These are phyloP conservation scores for Drosophila paranaensis DNA, from an alignment of 2,888 invertebrate species.

Conservation along the genomic window DNA sequence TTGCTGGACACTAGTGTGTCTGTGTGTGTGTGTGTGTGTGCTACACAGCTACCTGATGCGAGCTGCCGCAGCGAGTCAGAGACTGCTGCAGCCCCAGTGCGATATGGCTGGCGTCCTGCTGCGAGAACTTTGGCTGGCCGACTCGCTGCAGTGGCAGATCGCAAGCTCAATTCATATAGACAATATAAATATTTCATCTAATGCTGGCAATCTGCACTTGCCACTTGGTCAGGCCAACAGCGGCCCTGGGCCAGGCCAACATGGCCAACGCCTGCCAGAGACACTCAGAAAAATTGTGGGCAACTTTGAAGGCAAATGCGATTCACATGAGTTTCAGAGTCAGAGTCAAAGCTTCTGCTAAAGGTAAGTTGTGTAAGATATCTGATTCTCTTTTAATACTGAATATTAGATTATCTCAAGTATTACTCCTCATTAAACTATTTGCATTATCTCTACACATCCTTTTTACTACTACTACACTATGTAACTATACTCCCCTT, in stretches of 20 bases:
- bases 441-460: not conserved
- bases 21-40: constrained; percentile 33
- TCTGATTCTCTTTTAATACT: no score
- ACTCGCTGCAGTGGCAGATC: constrained; percentile 47
- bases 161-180: constrained; percentile 82
- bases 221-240: constrained; percentile 42
- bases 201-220: constrained; percentile 83
- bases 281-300: constrained; percentile 25
- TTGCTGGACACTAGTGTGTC: constrained; percentile 82
- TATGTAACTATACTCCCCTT: not conserved
- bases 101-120: constrained; percentile 69
- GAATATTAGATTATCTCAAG: not conserved
- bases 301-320: not conserved
- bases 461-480: no score
- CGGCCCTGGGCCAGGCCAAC: constrained; percentile 38
- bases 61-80: constrained; percentile 12
- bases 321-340: no score
- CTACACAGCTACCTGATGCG: constrained; percentile 80
- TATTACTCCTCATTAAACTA: not conserved
- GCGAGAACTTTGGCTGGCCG: constrained; percentile 65
- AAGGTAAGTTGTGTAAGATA: not conserved
- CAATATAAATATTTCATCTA: constrained; percentile 83
- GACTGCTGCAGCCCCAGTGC: constrained; percentile 31
- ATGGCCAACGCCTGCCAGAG: constrained; percentile 27
- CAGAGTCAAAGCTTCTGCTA: not conserved